Percentiles rank a stretch among this genome's conserved stretches.
Conservation (phyloP, 2,888 invertebrate species). For the Idaea dimidiata region DNA sequence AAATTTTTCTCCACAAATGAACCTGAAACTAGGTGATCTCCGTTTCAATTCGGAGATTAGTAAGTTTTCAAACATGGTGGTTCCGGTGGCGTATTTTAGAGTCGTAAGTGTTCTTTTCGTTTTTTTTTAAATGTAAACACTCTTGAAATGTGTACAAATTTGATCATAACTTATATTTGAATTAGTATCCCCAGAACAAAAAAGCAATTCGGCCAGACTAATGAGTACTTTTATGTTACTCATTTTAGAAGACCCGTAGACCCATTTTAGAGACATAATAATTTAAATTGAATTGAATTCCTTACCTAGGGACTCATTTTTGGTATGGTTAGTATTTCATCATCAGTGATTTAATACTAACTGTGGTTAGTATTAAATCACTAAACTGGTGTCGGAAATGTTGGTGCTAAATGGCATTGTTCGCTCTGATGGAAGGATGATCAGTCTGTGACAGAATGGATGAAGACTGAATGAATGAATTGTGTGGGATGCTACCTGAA, state of each 20-base stretch:
- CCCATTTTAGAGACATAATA: too few species aligned
- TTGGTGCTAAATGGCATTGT: background rate
- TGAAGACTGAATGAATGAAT: too few species aligned
- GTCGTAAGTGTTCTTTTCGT: constrained; percentile 67
- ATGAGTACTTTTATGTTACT: too few species aligned
- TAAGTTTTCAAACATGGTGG: constrained; percentile 81
- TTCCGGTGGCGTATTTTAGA: constrained; percentile 86
- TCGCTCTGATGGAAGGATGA: too few species aligned
- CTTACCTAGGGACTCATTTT: background rate
- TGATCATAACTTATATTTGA: background rate
- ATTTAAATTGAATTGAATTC: too few species aligned
- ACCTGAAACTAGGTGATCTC: constrained; percentile 82
- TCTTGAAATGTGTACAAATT: background rate
- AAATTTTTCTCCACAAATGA: constrained; percentile 84
- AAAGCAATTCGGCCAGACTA: too few species aligned
- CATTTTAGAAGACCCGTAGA: too few species aligned
- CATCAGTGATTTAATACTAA: too few species aligned
- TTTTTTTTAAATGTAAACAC: background rate
- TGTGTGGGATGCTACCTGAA: background rate
- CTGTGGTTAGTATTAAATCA: too few species aligned
- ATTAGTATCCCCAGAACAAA: too few species aligned
- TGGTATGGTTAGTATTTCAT: background rate
- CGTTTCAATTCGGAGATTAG: constrained; percentile 76
- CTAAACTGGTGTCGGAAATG: too few species aligned
- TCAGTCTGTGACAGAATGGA: too few species aligned